These are phyloP conservation scores for Fabriciana adippe DNA, from an alignment of 2,888 invertebrate species.

Conservation along the genomic window DNA sequence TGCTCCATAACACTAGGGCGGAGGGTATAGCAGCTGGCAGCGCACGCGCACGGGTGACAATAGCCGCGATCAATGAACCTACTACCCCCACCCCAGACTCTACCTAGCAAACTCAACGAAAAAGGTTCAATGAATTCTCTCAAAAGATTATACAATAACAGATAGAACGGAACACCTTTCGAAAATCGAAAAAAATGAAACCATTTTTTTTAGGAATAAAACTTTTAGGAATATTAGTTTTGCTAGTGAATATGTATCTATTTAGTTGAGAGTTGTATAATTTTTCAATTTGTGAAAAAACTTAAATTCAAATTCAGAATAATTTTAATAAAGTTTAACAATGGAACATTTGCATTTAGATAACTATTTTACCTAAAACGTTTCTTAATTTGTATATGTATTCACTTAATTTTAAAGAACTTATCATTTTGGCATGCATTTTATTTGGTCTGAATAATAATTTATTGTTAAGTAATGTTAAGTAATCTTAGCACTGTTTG, in stretches of 20 bases:
- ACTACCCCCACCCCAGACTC: constrained; percentile 53
- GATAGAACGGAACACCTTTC: constrained; percentile 44
- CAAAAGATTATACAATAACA: constrained; percentile 41
- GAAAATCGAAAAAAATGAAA: constrained; percentile 13
- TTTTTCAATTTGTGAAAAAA: background rate
- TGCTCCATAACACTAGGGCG: constrained; percentile 61
- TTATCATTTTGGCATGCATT: too few relatives aligned
- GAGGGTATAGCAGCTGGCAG: constrained; percentile 66
- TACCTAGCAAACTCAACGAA: constrained; percentile 24
- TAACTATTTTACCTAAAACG: too few relatives aligned
- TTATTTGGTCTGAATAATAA: too few relatives aligned
- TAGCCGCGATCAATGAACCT: constrained; percentile 77
- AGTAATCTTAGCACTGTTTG: too few relatives aligned
- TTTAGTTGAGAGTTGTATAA: background rate
- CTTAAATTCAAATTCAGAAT: background rate
- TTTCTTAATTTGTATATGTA: too few relatives aligned
- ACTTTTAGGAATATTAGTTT: background rate
- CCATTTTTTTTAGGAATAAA: background rate
- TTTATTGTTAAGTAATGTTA: too few relatives aligned
- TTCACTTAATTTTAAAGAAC: too few relatives aligned
- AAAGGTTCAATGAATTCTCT: constrained; percentile 39
- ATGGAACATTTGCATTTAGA: too few relatives aligned
- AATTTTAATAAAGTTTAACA: too few relatives aligned
- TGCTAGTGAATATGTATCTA: constrained; percentile 1
- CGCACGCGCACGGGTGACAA: constrained; percentile 75